These are phyloP conservation scores for Tachuris rubrigastra DNA, from an alignment of 2,113 vertebrate genomes.

Conservation along the genomic window DNA sequence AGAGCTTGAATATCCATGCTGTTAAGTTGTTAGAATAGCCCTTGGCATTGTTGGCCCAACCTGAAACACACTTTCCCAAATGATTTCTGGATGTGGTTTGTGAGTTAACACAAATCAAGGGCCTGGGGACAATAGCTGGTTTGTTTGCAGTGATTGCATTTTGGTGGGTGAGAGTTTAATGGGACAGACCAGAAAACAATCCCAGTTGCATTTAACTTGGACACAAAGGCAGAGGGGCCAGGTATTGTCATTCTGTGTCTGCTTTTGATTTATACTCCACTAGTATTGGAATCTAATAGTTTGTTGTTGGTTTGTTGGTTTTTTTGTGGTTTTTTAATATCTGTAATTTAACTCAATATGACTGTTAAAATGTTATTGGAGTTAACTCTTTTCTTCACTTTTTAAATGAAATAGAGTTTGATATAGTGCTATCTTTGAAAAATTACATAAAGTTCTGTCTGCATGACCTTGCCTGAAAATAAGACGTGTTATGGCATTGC, in stretches of 20 bases:
- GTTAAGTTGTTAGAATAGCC: not conserved
- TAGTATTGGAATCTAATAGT: not conserved
- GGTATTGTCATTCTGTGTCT: not conserved
- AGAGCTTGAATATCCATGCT: conserved; percentile 9
- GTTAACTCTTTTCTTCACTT: not conserved
- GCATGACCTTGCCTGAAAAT: not conserved
- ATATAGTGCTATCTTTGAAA: not conserved
- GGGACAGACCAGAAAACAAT: not conserved
- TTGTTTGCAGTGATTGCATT: not conserved
- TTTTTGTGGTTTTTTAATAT: not conserved
- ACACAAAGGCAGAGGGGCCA: not conserved
- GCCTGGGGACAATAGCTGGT: conserved; percentile 1
- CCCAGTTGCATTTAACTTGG: not conserved
- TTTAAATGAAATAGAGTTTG: not conserved
- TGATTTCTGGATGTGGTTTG: conserved; percentile 50
- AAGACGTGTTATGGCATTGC: not conserved
- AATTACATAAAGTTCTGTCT: not conserved
- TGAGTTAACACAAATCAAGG: conserved; percentile 17
- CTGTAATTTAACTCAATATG: not conserved
- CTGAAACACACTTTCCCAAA: not conserved
- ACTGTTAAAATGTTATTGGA: not conserved
- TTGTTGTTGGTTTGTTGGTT: too few species aligned
- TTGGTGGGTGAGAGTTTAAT: not conserved
- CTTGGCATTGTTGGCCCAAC: conserved; percentile 8
- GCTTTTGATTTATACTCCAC: not conserved